Conservation (phyloP, 2,113 vertebrate genomes). For the Thinocorus orbignyianus region DNA sequence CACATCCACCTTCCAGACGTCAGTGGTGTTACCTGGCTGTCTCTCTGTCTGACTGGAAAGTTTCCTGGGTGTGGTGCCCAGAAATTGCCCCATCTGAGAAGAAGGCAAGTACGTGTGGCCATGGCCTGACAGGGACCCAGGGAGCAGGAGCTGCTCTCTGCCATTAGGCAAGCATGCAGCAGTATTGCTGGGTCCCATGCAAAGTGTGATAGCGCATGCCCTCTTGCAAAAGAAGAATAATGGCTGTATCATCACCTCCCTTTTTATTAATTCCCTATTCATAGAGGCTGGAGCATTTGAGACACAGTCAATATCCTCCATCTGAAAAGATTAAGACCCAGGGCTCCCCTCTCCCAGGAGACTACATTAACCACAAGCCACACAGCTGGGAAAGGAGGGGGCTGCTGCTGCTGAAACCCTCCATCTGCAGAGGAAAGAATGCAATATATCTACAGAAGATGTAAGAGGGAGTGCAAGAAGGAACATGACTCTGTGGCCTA, state of each 20-base stretch:
- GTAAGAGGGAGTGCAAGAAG: constrained; percentile 30
- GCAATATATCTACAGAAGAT: neutral
- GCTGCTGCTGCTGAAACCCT: constrained; percentile 19
- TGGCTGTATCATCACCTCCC: neutral
- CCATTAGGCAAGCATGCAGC: neutral
- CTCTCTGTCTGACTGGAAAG: neutral
- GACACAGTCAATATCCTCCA: neutral
- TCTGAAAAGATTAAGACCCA: neutral
- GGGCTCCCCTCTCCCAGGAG: neutral
- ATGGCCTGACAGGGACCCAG: neutral
- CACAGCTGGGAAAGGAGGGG: constrained; percentile 30
- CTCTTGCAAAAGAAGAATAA: neutral
- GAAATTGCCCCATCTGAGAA: neutral
- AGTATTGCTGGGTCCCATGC: fast-evolving
- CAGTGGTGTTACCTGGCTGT: neutral
- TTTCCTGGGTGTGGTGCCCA: neutral
- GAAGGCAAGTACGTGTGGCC: fast-evolving
- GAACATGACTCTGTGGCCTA: constrained; percentile 46
- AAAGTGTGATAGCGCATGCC: neutral
- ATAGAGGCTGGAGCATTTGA: neutral
- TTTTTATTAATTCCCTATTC: neutral
- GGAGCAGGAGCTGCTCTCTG: neutral
- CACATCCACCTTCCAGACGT: neutral
- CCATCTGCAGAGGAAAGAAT: constrained; percentile 24
- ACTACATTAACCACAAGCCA: constrained; percentile 7